Conservation (phyloP, 2,797 vertebrate species). For the Mus caroli region DNA sequence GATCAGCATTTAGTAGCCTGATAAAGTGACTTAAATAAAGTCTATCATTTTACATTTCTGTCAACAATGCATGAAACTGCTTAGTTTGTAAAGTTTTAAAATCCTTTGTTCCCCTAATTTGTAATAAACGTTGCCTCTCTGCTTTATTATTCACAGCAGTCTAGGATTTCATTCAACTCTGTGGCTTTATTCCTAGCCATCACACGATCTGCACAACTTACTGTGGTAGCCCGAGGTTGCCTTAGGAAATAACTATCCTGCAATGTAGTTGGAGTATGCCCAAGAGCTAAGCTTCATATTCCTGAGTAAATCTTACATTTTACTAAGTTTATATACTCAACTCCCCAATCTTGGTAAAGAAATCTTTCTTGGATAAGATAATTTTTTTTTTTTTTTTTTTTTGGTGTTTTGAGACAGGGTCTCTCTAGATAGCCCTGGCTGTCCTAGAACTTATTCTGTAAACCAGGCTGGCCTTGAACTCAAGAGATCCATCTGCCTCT, state of each 20-base stretch:
- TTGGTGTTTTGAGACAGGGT: background rate
- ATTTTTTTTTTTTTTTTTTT: background rate
- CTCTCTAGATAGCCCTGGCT: background rate
- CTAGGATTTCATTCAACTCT: background rate
- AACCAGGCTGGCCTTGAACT: background rate
- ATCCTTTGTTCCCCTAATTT: background rate
- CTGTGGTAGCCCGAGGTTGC: background rate
- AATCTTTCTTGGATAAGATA: conserved; percentile 12
- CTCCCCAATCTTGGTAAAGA: background rate
- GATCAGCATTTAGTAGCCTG: conserved; percentile 5
- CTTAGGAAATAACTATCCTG: conserved; percentile 30
- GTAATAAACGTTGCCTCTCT: background rate
- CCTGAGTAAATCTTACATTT: background rate
- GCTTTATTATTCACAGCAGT: background rate
- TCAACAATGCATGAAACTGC: background rate
- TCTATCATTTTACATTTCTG: conserved; percentile 30
- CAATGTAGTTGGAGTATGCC: background rate
- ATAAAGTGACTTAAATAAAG: conserved; percentile 47
- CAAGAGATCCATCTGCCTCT: background rate
- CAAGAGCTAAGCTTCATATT: background rate
- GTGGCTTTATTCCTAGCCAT: background rate
- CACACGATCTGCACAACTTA: background rate
- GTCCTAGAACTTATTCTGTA: background rate
- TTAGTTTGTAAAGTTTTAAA: conserved; percentile 43
- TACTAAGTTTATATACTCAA: background rate